These are phyloP conservation scores for Hirtodrosophila duncani DNA, from an alignment of 2,888 invertebrate genomes.

Conservation along the genomic window DNA sequence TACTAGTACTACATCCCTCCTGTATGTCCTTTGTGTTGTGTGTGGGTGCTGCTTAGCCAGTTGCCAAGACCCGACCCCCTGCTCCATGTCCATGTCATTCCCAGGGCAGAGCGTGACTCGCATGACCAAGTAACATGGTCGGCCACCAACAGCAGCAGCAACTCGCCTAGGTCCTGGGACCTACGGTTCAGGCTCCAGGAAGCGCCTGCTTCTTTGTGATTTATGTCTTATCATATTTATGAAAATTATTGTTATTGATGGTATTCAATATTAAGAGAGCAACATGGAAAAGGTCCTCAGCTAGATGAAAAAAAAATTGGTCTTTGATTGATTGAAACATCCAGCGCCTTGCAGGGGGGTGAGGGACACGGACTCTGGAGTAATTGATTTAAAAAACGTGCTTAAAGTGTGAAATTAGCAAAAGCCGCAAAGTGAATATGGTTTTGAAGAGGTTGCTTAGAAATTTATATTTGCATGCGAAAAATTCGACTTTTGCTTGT, in stretches of 20 bases:
- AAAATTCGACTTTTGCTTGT: no score
- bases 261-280: conserved; percentile 60
- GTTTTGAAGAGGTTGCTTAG: no score
- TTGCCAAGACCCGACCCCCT: not conserved
- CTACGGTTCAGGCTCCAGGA: conserved; percentile 4
- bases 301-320: conserved; percentile 12
- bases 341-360: no score
- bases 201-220: conserved; percentile 68
- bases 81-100: conserved; percentile 14
- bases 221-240: conserved; percentile 74
- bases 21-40: not conserved
- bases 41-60: conserved; percentile 29
- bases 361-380: not conserved
- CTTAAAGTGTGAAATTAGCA: no score
- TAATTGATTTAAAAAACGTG: conserved; percentile 57
- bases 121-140: conserved; percentile 51
- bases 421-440: no score
- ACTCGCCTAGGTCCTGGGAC: not conserved
- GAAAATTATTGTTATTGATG: conserved; percentile 72
- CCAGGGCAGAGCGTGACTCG: conserved; percentile 51
- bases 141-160: not conserved
- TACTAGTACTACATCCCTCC: conserved; percentile 18
- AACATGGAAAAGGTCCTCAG: conserved; percentile 10
- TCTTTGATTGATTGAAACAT: conserved; percentile 60
- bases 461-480: no score